Evolutionary conservation across 2,888 invertebrate species (phyloP).

Genomic region (Acanthosepion lycidas): DNA sequence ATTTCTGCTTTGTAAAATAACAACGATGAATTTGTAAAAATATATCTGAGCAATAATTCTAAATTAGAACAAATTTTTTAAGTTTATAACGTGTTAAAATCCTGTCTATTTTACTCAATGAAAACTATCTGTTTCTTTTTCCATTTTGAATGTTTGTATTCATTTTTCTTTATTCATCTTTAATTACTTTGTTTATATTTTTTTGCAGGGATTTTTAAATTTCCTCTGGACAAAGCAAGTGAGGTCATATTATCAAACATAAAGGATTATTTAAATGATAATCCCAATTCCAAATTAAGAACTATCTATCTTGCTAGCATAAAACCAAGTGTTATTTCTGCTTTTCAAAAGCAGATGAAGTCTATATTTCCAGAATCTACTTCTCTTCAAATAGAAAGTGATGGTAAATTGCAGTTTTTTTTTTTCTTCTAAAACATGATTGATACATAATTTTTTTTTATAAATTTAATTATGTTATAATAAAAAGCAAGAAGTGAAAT

Average conservation of each 20-base stretch:
- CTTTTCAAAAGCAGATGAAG: neutral
- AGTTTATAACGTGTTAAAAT: too few species aligned
- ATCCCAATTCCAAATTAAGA: neutral
- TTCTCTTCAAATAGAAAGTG: neutral
- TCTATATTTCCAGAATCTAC: neutral
- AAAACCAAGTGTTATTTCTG: neutral
- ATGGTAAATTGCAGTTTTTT: neutral
- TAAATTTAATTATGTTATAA: too few species aligned
- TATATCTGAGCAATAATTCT: too few species aligned
- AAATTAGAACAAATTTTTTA: too few species aligned
- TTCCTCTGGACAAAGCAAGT: constrained; percentile 56
- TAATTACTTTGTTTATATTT: neutral
- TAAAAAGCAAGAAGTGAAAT: too few species aligned
- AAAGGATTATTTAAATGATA: neutral
- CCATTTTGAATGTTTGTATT: too few species aligned
- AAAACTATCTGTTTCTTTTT: neutral
- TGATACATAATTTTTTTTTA: neutral
- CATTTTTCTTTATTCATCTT: neutral
- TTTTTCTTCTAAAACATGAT: neutral
- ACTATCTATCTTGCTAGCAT: neutral
- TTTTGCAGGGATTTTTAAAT: constrained; percentile 53
- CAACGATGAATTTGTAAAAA: too few species aligned
- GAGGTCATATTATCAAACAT: neutral
- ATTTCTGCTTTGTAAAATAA: too few species aligned
- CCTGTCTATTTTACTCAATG: too few species aligned